Evolutionary conservation across 1,140 invertebrate genomes (phyloP), one percentile per base, ranked within the genome.

Genomic region (Steinernema feltiae): DNA sequence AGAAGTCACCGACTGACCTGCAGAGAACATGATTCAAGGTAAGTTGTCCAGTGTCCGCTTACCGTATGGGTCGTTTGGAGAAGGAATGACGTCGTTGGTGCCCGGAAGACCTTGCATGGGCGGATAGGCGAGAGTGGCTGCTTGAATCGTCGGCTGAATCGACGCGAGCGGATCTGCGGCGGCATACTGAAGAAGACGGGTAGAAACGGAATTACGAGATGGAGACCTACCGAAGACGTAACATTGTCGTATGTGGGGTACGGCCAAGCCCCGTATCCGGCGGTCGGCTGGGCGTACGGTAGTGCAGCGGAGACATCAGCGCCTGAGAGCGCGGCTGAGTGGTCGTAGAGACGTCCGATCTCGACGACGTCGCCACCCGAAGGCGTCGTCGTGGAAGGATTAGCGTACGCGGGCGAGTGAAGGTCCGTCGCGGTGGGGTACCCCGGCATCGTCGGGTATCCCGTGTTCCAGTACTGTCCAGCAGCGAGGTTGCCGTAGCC

Each of bases 51-150:
- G n/a, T n/a, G n/a, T n/a, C n/a, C n/a, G n/a, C n/a, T 41, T 41
- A 27, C 53, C 53, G 53, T 63, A 63, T 3, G 53, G 53, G 53
- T 63, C 53, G 24, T 21, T 21, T 3, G 53, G 15, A 27, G 53
- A 3, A 15, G 53, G 53, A 27, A 63, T 15, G 15, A 63, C 24
- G 53, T 63, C 53, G 15, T 27, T 27, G 53, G 53, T 15, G 12
- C 53, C n/a, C 53, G 53, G 53, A 21, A 63, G 53, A 27, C 53
- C 53, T 27, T 63, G 53, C 53, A 63, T 63, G 12, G 53, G 53
- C 2, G 12, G 24, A 27, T 12, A 12, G 53, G 12, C 53, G 53
- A 63, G 24, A 21, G 7, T 63, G 53, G 53, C 53, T 3, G 53
- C 53, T 21, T 12, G 53, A 21, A 63, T 63, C 15, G 53, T 63